A percentile compares a stretch with the other conserved stretches of the same genome.
Evolutionary conservation across 2,797 vertebrate genomes (phyloP).

Genomic region (Sebastes minor): DNA sequence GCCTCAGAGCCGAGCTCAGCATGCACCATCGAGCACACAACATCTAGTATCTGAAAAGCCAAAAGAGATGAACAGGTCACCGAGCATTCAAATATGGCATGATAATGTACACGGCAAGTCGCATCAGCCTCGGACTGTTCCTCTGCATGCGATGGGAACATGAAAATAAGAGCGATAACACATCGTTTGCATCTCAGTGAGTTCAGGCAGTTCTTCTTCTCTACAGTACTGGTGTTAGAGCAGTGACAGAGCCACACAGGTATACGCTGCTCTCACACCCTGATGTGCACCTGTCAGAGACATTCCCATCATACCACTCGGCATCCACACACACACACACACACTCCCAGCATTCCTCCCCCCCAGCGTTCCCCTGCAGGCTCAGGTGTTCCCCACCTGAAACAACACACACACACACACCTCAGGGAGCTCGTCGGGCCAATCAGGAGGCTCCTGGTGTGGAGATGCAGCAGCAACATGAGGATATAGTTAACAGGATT

Average conservation of each 20-base stretch:
- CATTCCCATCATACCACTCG: constrained; percentile 68
- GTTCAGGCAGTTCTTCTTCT: too few relatives aligned
- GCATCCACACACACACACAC: background rate
- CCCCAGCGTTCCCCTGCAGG: background rate
- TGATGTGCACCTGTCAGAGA: constrained; percentile 45
- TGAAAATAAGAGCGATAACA: constrained; percentile 55
- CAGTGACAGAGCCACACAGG: background rate
- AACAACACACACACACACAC: background rate
- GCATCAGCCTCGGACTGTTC: background rate
- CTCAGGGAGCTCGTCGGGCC: background rate
- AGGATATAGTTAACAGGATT: background rate
- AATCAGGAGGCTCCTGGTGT: background rate
- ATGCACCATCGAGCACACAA: background rate
- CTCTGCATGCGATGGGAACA: constrained; percentile 6
- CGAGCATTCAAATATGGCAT: constrained; percentile 35
- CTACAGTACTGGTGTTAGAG: background rate
- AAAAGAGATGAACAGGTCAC: background rate
- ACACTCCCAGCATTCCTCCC: constrained; percentile 20
- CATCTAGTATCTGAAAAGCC: background rate
- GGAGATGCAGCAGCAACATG: background rate
- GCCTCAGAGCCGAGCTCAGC: background rate
- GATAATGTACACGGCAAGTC: background rate
- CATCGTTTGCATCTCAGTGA: constrained; percentile 38
- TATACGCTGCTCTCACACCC: constrained; percentile 23
- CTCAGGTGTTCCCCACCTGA: background rate